phyloP scores from a whole-genome alignment of 2,888 invertebrate genomes.

The Metalampra italica region DNA sequence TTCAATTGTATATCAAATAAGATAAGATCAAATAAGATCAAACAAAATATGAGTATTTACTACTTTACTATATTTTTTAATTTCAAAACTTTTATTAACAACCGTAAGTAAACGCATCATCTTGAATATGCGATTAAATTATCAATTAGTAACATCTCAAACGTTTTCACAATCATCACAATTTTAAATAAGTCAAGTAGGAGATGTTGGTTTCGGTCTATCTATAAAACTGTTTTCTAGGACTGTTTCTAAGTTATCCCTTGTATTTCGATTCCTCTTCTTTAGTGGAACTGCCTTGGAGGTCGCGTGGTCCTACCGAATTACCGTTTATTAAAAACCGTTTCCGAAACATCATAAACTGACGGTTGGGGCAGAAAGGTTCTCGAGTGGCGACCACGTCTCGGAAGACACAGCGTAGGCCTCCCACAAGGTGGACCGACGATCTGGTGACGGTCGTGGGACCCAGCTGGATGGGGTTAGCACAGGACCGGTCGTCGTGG shows the following conservation, averaged over 20 bases:
- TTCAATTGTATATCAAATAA: slow-evolving; percentile 46
- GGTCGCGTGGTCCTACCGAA: slow-evolving; percentile 9
- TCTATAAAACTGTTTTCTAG: slow-evolving; percentile 24
- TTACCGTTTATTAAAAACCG: slow-evolving; percentile 19
- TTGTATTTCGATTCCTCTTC: slow-evolving; percentile 1
- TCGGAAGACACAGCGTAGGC: no score
- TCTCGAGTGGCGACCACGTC: no score
- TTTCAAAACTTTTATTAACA: slow-evolving; percentile 15
- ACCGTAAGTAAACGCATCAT: slow-evolving; percentile 7
- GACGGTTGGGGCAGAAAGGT: neutral
- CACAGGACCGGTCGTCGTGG: no score
- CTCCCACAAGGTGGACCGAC: no score
- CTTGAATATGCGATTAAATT: neutral
- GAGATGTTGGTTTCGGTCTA: slow-evolving; percentile 37
- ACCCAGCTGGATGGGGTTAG: no score
- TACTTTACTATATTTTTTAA: slow-evolving; percentile 37
- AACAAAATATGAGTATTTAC: slow-evolving; percentile 19
- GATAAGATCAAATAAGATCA: slow-evolving; percentile 9
- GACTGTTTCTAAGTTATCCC: slow-evolving; percentile 41
- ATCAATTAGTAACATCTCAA: neutral
- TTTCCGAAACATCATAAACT: slow-evolving; percentile 2
- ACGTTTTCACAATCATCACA: neutral
- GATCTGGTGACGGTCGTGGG: no score
- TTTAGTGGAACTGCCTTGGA: slow-evolving; percentile 1
- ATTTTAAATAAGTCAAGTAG: slow-evolving; percentile 14